phyloP scores from a whole-genome alignment of 1,140 invertebrate species.

The Drosophila seguyi region DNA sequence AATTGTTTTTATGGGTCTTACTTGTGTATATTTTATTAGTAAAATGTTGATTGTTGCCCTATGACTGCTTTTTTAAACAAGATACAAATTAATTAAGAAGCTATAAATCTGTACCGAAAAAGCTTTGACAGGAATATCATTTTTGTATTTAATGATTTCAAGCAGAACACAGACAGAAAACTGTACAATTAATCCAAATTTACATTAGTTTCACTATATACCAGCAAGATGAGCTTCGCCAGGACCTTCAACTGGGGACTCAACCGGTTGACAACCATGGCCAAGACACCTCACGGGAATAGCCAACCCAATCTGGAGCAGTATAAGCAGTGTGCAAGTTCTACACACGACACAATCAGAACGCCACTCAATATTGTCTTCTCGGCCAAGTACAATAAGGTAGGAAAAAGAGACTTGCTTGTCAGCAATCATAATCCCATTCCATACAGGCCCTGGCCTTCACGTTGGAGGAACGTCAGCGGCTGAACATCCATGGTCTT shows the following conservation, averaged over 20 bases:
- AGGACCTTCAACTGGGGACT: neutral
- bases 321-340: no score
- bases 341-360: neutral
- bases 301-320: neutral
- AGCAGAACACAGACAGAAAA: neutral
- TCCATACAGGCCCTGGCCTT: conserved; percentile 30
- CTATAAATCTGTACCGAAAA: no score
- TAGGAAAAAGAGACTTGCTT: neutral
- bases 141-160: neutral
- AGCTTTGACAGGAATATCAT: conserved; percentile 15
- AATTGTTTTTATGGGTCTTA: neutral
- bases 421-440: neutral
- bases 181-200: neutral
- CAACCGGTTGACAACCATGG: neutral
- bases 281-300: neutral
- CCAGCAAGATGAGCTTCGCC: conserved; percentile 5
- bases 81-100: neutral
- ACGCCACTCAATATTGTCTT: conserved; percentile 3
- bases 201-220: neutral
- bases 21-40: neutral
- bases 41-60: neutral
- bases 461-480: conserved; percentile 50
- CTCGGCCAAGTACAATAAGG: conserved; percentile 41
- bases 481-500: conserved; percentile 90
- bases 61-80: neutral